These are phyloP conservation scores for Gortyna flavago DNA, from an alignment of 2,888 invertebrate genomes.

Conservation along the genomic window DNA sequence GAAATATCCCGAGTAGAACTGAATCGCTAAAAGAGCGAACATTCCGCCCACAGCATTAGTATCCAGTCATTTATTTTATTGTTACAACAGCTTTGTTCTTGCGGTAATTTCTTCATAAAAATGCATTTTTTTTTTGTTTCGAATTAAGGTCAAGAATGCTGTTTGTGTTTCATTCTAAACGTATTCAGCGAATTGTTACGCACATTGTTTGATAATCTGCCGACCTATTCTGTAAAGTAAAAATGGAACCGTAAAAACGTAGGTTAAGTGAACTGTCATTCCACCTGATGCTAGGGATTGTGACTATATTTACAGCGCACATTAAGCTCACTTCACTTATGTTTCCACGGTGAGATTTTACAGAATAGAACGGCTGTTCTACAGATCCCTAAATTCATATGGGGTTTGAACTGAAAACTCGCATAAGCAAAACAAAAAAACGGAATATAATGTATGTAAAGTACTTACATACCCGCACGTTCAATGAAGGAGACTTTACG, in stretches of 20 bases:
- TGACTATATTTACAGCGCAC: too few relatives aligned
- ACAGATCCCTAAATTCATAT: not conserved
- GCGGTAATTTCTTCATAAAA: constrained; percentile 7
- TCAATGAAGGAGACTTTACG: not conserved
- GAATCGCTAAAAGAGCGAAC: constrained; percentile 13
- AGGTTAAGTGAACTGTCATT: too few relatives aligned
- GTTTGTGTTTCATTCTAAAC: not conserved
- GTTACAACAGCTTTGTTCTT: not conserved
- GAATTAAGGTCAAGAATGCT: constrained; percentile 16
- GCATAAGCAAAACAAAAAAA: constrained; percentile 7
- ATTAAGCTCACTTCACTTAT: too few relatives aligned
- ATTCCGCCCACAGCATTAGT: constrained; percentile 32
- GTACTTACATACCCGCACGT: not conserved
- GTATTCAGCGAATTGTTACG: not conserved
- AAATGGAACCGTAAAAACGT: too few relatives aligned
- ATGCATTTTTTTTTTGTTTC: not conserved
- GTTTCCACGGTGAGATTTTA: too few relatives aligned
- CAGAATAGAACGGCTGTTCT: not conserved
- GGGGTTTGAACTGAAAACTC: not conserved
- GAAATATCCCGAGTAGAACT: constrained; percentile 10
- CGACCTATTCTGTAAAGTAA: too few relatives aligned
- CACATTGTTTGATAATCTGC: not conserved
- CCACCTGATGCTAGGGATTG: too few relatives aligned
- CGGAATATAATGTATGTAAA: not conserved
- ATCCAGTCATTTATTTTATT: constrained; percentile 11